These are phyloP conservation scores for Apamea sordens DNA, from an alignment of 2,888 invertebrate genomes.

Conservation along the genomic window DNA sequence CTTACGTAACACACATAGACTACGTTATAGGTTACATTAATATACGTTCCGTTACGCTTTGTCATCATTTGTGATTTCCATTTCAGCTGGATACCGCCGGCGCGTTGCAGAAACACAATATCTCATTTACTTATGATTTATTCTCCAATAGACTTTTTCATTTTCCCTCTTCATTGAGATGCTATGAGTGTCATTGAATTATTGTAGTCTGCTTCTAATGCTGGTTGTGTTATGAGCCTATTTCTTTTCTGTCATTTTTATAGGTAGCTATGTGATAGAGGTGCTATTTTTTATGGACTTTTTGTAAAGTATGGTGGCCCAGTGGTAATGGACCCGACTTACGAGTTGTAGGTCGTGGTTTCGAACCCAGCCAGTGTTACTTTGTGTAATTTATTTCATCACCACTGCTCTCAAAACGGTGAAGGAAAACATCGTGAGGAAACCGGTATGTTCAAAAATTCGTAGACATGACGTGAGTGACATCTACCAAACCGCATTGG, in stretches of 20 bases:
- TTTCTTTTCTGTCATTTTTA: slow-evolving; percentile 13
- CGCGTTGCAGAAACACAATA: slow-evolving; percentile 77
- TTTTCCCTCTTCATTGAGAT: slow-evolving; percentile 77
- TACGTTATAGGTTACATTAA: slow-evolving; percentile 72
- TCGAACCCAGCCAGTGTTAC: not conserved
- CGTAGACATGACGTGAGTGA: not conserved
- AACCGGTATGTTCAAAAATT: not conserved
- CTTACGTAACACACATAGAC: slow-evolving; percentile 38
- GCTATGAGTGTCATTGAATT: slow-evolving; percentile 73
- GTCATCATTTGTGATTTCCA: slow-evolving; percentile 83
- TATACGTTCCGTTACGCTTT: slow-evolving; percentile 79
- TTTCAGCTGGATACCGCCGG: slow-evolving; percentile 77
- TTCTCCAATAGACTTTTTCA: slow-evolving; percentile 81
- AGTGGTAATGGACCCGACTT: not conserved
- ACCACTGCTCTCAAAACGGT: not conserved
- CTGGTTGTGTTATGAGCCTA: slow-evolving; percentile 40
- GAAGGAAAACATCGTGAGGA: not conserved
- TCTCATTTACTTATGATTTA: slow-evolving; percentile 87
- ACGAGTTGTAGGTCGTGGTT: not conserved
- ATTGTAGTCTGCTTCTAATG: slow-evolving; percentile 67
- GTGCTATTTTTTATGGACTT: not conserved
- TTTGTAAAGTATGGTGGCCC: not conserved
- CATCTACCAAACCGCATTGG: not conserved
- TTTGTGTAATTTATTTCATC: too few species aligned
- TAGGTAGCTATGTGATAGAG: not conserved